A percentile compares a stretch with the other conserved stretches of the same genome.
phyloP scores from a whole-genome alignment of 2,888 invertebrate species.

The Podotricha telesiphe region DNA sequence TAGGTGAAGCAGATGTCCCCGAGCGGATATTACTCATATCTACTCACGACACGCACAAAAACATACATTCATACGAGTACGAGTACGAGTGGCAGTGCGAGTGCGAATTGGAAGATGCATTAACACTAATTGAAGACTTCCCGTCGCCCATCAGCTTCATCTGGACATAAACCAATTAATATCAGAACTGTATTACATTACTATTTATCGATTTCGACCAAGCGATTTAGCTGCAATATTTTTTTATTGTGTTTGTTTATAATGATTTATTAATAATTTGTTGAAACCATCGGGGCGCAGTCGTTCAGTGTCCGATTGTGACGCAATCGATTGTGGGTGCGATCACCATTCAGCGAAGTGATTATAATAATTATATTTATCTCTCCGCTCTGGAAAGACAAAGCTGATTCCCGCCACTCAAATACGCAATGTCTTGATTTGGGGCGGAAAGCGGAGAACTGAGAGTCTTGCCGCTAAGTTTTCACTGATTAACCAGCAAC shows the following conservation, averaged over 20 bases:
- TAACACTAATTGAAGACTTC: constrained; percentile 79
- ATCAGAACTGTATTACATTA: constrained; percentile 7
- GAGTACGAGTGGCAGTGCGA: constrained; percentile 61
- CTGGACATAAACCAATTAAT: constrained; percentile 49
- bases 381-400: too few species aligned
- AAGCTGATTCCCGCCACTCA: too few species aligned
- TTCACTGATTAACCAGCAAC: too few species aligned
- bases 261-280: too few species aligned
- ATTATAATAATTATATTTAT: too few species aligned
- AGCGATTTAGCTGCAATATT: background rate
- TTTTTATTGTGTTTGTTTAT: background rate
- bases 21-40: constrained; percentile 76
- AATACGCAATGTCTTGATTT: too few species aligned
- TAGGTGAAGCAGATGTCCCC: constrained; percentile 63
- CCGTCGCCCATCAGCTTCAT: constrained; percentile 57
- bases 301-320: too few species aligned
- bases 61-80: constrained; percentile 59
- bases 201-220: constrained; percentile 15
- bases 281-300: too few species aligned
- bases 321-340: too few species aligned
- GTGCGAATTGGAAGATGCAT: constrained; percentile 67
- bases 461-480: too few species aligned
- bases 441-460: too few species aligned
- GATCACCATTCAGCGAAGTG: too few species aligned
- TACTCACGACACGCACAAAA: constrained; percentile 50